Conservation (phyloP, 2,797 vertebrate genomes). For the Chanos chanos region DNA sequence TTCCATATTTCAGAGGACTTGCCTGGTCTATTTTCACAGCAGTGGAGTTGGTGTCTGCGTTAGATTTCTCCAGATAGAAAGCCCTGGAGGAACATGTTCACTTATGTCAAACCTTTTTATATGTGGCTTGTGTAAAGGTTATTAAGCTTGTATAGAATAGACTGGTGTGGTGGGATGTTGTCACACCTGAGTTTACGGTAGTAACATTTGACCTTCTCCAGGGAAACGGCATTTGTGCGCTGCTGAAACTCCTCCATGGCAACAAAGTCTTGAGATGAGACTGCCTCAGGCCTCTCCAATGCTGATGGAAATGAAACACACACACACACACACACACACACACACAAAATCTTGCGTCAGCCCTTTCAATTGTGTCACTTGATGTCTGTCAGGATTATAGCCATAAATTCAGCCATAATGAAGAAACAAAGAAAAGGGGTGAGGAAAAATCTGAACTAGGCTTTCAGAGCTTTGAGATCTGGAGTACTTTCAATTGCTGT, state of each 20-base stretch:
- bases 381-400: background rate
- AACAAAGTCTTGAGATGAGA: constrained; percentile 64
- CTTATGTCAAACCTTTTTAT: background rate
- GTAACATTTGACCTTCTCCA: constrained; percentile 95
- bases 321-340: constrained; percentile 2
- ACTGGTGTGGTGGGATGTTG: no score
- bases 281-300: constrained; percentile 81
- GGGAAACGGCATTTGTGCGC: constrained; percentile 85
- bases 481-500: no score
- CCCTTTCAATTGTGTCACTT: background rate
- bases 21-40: constrained; percentile 99
- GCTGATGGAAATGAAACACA: constrained; percentile 62
- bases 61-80: constrained; percentile 98
- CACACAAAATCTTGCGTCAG: background rate
- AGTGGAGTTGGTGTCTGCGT: constrained; percentile 88
- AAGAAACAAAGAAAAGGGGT: no score
- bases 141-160: no score
- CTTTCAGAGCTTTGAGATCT: no score
- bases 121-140: no score
- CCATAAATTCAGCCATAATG: background rate
- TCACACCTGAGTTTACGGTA: constrained; percentile 98
- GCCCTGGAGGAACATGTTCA: constrained; percentile 76
- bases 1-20: no score
- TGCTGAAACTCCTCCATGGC: constrained; percentile 86
- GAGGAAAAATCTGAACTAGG: no score